Evolutionary conservation across 2,113 vertebrate genomes (phyloP), one percentile per base, ranked within the genome.

Genomic region (Anarrhichthys ocellatus): DNA sequence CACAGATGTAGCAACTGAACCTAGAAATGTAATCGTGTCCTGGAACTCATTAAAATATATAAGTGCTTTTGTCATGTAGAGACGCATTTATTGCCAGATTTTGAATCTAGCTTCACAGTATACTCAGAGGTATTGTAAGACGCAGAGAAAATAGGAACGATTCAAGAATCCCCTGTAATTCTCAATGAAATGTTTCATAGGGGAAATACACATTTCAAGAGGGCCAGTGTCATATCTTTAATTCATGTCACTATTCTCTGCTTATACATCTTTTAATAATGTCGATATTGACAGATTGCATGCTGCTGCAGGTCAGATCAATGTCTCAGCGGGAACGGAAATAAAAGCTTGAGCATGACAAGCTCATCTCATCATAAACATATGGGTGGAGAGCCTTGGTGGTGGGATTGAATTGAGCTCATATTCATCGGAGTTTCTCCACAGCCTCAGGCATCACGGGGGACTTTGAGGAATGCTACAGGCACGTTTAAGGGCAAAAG

Each of bases 381-480:
- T 89, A 85, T 42, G 88, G 72, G 80, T 78, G 46, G 80, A 76
- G 81, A 76, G 77, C 80, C 73, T 83, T 76, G 75, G 59, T 67
- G 81, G 71, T 85, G 75, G 83, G 73, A 88, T 75, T 72, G 88
- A 83, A 89, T 83, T 66, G 67, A 81, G 81, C 78, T 68, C 8
- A 34, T 88, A 82, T 84, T 86, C 80, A 89, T 70, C 59, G 0
- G 83, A 88, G 89, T 90, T 89, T 84, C 88, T 92, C 78, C 78
- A 88, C 81, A 76, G 93, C 94, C 94, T 92, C 74, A 4, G 94
- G 94, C 93, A 87, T 82, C 83, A 64, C 24, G 5, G 85, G 74
- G 87, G 88, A 92, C 89, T 87, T 92, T 78, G 76, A 94, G 91
- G 88, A 94, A 87, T 29, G 93, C 94, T 93, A 90, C 89, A 88